Evolutionary conservation across 2,113 vertebrate genomes (phyloP).

Genomic region (Tor tambroides): DNA sequence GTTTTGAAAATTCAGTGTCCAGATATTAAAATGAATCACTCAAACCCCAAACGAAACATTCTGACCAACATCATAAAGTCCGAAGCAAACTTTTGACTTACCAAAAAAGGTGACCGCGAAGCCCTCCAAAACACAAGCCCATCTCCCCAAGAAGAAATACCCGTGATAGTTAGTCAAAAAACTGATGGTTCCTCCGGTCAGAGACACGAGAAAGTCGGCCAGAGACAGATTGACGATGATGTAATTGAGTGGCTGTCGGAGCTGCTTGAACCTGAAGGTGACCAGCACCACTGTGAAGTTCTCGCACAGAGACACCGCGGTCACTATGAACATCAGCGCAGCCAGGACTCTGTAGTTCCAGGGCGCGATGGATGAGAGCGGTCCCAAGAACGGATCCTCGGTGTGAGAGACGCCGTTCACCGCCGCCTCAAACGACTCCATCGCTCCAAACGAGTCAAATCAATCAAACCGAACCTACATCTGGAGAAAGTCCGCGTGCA

Average conservation of each 20-base stretch:
- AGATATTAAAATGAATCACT: not conserved
- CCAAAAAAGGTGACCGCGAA: constrained; percentile 91
- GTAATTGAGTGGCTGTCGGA: constrained; percentile 87
- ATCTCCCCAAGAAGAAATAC: constrained; percentile 86
- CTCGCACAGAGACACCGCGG: constrained; percentile 81
- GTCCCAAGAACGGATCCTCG: constrained; percentile 78
- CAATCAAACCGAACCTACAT: not conserved
- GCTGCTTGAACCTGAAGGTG: constrained; percentile 83
- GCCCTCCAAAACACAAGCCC: constrained; percentile 87
- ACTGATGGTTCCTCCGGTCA: constrained; percentile 84
- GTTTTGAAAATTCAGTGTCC: not conserved
- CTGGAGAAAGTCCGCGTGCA: not conserved
- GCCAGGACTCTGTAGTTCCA: constrained; percentile 88
- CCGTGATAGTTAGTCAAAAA: constrained; percentile 84
- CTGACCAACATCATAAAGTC: not conserved
- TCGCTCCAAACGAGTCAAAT: not conserved
- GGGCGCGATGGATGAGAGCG: constrained; percentile 76
- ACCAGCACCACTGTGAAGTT: constrained; percentile 88
- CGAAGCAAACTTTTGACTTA: constrained; percentile 68
- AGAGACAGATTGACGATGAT: constrained; percentile 87
- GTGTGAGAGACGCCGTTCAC: constrained; percentile 75
- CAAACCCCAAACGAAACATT: not conserved
- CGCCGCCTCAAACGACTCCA: constrained; percentile 64
- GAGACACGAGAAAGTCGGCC: constrained; percentile 87
- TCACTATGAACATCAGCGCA: constrained; percentile 84